A percentile compares a stretch with the other conserved stretches of the same genome.
phyloP scores from a whole-genome alignment of 2,113 vertebrate genomes.

The Indri indri region DNA sequence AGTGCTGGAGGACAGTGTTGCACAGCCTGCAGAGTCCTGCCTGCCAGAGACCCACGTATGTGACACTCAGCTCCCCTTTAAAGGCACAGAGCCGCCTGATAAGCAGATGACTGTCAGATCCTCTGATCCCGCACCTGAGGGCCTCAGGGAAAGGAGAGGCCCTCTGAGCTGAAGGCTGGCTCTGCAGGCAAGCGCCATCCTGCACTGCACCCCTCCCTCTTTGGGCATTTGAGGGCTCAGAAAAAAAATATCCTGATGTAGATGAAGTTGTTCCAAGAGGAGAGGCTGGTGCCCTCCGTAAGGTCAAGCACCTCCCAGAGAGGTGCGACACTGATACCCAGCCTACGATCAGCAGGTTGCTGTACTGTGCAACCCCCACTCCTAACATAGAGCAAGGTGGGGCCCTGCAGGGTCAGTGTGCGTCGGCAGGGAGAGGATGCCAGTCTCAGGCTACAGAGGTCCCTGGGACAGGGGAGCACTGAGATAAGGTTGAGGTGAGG shows the following conservation, averaged over 20 bases:
- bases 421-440: neutral
- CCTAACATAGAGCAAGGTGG: neutral
- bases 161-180: neutral
- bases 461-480: neutral
- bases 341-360: neutral
- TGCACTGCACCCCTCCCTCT: neutral
- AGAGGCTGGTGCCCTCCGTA: neutral
- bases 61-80: conserved; percentile 5
- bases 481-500: neutral
- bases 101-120: conserved; percentile 63
- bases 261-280: conserved; percentile 35
- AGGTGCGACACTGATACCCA: neutral
- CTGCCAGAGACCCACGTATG: conserved; percentile 15
- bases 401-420: neutral
- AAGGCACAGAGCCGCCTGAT: conserved; percentile 20
- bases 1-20: neutral
- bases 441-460: neutral
- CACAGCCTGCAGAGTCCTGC: conserved; percentile 23
- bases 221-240: neutral
- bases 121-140: conserved; percentile 74
- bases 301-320: neutral
- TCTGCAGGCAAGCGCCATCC: conserved; percentile 49
- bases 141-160: conserved; percentile 70
- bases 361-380: neutral
- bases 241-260: neutral